Evolutionary conservation across 2,888 invertebrate species (phyloP), one percentile per base, ranked within the genome.

Genomic region (Cerastis rubricosa): DNA sequence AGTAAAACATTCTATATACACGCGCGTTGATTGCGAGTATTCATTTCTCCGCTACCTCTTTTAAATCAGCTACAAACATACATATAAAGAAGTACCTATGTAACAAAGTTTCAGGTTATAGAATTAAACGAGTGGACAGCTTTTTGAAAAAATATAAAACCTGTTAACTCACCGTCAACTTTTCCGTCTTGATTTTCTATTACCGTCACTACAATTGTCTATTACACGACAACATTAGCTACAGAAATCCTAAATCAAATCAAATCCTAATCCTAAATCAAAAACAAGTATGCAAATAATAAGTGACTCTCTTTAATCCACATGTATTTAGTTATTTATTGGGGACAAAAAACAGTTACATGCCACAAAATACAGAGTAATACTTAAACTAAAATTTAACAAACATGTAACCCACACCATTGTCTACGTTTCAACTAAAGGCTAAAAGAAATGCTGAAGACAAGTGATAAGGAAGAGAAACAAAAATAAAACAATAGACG

Each of bases 1-100:
- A 12, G 19, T 45, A 57, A 8, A 40, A 25, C 11, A 22, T 25
- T 14, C 1, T 51, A 29, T 68, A 35, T 25, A 25, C 12, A 12
- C 25, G 9, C 11, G 25, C 14, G 61, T 78, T 77, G 70, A 78
- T 78, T 78, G 64, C 35, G 35, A 57, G 64, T 57, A 78, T 71
- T 71, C 71, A 78, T 49, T 35, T 35, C 51, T 35, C 25, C 45
- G 35, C 35, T 68, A 25, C 22, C 12, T 51, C 19, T 59, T 43
- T 57, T n/a, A 14, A 1, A 40, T 49, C 2, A 75, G 40, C 17
- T 9, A 29, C n/a, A 54, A 64, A 63, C 22, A 40, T 40, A 63
- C 22, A 40, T 40, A 11, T 22, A 63, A 22, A 22, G 11, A 63
- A 1, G 40, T 22, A 22, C 22, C 22, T 63, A n/a, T 5, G 12